phyloP scores from a whole-genome alignment of 2,113 vertebrate genomes.

The Hydrochoerus hydrochaeris region DNA sequence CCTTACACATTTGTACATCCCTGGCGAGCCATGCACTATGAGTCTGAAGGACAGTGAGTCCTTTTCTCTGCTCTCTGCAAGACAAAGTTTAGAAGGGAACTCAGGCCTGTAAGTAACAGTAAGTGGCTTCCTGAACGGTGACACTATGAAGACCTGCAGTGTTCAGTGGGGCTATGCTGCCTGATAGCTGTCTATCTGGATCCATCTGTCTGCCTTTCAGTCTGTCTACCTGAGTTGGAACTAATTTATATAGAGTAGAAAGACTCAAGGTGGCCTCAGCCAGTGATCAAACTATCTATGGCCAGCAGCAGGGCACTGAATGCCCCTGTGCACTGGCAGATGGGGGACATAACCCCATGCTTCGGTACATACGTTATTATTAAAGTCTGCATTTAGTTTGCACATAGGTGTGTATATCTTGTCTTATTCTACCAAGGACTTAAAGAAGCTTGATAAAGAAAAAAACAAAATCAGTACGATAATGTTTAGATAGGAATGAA shows the following conservation, averaged over 20 bases:
- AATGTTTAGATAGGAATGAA: neutral
- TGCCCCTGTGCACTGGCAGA: neutral
- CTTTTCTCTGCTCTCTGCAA: neutral
- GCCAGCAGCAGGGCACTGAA: neutral
- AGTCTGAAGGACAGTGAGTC: neutral
- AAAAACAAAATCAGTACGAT: neutral
- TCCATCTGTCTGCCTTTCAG: neutral
- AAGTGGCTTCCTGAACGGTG: neutral
- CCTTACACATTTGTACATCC: neutral
- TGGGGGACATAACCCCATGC: no score
- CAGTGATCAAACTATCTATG: neutral
- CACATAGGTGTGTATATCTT: neutral
- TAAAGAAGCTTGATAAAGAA: conserved; percentile 11
- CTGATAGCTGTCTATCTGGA: neutral
- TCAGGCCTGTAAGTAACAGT: no score
- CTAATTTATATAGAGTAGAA: neutral
- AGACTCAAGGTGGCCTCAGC: neutral
- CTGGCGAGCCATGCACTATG: neutral
- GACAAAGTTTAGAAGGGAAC: neutral
- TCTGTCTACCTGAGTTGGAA: neutral
- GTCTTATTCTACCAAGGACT: neutral
- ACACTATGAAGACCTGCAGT: neutral
- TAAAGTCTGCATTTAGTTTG: neutral
- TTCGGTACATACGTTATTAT: neutral
- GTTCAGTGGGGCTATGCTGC: neutral